Evolutionary conservation across 2,113 vertebrate species (phyloP).

Genomic region (Ranitomeya imitator): DNA sequence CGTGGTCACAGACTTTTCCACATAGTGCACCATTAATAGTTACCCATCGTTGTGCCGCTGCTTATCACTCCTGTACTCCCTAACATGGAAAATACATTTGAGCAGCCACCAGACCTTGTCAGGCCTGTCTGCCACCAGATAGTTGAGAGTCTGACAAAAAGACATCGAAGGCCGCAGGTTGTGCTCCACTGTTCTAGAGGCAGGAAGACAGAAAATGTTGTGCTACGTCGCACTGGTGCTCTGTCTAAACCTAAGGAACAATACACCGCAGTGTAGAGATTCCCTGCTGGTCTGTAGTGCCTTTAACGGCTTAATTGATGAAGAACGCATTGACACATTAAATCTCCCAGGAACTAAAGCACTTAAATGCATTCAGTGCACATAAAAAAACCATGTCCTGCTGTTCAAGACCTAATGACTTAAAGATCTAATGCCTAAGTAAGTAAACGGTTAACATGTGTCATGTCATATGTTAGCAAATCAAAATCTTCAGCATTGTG

Average conservation of each 20-base stretch:
- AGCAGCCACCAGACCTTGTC: no score
- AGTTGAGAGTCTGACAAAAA: no score
- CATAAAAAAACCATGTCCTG: neutral
- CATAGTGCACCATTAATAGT: no score
- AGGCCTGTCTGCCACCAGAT: no score
- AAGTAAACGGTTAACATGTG: constrained; percentile 4
- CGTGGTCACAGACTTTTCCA: no score
- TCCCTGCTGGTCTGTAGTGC: neutral
- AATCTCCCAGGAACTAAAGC: constrained; percentile 3
- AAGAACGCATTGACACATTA: constrained; percentile 4
- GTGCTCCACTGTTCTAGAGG: no score
- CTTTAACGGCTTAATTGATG: neutral
- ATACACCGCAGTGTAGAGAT: neutral
- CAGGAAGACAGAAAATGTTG: no score
- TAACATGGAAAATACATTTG: no score
- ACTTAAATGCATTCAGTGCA: constrained; percentile 7
- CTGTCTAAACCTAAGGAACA: neutral
- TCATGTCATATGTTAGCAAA: neutral
- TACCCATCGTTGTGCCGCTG: no score
- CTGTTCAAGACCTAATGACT: constrained; percentile 13
- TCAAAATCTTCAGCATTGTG: neutral
- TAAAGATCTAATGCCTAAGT: neutral
- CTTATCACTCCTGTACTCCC: no score
- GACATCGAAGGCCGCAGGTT: no score
- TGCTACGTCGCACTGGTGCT: no score